Percentiles rank a stretch among this genome's conserved stretches.
These are phyloP conservation scores for Gorsachius goisagi DNA, from an alignment of 2,113 vertebrate species.

Conservation along the genomic window DNA sequence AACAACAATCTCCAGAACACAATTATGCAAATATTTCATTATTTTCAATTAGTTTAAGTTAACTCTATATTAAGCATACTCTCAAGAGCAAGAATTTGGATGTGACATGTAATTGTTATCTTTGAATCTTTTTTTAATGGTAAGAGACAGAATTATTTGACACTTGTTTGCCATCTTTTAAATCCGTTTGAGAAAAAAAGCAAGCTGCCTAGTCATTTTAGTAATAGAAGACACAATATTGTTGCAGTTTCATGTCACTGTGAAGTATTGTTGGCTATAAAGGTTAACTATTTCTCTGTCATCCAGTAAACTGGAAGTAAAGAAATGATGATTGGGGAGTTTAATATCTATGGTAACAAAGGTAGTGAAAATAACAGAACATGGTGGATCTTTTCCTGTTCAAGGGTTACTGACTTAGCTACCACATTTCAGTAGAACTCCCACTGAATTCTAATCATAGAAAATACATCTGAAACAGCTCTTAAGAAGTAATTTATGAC, in stretches of 20 bases:
- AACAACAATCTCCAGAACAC: constrained; percentile 27
- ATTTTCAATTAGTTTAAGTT: constrained; percentile 47
- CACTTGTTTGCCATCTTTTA: background rate
- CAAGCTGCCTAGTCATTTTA: background rate
- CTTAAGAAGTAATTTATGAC: background rate
- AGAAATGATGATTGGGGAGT: background rate
- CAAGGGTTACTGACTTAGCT: background rate
- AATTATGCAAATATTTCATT: constrained; percentile 57
- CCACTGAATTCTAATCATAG: background rate
- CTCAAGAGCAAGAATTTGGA: background rate
- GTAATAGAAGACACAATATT: background rate
- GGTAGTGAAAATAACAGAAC: background rate
- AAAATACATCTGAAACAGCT: background rate
- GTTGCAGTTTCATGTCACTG: background rate
- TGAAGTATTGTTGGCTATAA: background rate
- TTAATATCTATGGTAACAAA: background rate
- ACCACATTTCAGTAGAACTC: background rate
- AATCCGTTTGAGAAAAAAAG: background rate
- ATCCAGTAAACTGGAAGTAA: background rate
- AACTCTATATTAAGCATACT: background rate
- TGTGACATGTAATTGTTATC: background rate
- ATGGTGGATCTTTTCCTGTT: background rate
- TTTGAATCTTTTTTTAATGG: background rate
- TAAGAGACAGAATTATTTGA: background rate
- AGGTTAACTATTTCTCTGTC: background rate